Evolutionary conservation across 2,888 invertebrate genomes (phyloP), one percentile per base, ranked within the genome.

Genomic region (Oscheius sp.): DNA sequence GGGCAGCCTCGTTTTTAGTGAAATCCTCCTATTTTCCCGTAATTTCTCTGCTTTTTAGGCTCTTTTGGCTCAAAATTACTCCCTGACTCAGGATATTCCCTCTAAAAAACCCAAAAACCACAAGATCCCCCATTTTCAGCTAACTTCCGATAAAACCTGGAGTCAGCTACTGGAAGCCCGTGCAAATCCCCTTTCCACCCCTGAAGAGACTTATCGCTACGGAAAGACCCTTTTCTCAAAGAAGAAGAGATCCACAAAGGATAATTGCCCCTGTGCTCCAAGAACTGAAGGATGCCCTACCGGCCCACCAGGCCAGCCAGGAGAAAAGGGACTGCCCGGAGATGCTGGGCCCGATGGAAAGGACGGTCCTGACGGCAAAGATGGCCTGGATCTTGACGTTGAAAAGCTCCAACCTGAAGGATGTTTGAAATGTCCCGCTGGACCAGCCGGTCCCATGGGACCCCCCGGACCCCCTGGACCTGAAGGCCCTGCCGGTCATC

Each of bases 361-460:
- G n/a, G 72, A 76, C 64, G 80, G 80, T 46, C 74, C 59, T 1
- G 53, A 69, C n/a, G 83, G 81, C 41, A 18, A 69, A 1, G 58
- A 56, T n/a, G 80, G 80, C 58, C 69, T 69, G 1, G 72, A 73
- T 13, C 70, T 77, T 18, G 16, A 58, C 2, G 76, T 71, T 41
- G 77, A 77, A 0, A 61, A 70, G 41, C 80, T 71, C 27, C 69
- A 70, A 41, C 71, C 72, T 53, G 76, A 76, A 21, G 79, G 76
- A 53, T 84, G 84, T 59, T 79, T 82, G 72, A 74, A 78, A 68
- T 83, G 84, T 66, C 84, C 84, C 35, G 83, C 83, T 29, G 85
- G 85, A 41, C 83, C 84, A 18, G 77, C 82, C 7, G 84, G 83
- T 72, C 82, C 83, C 18, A 79, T 78, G 58, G 84, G 84, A 78